Base-by-base conservation (phyloP, 2,888 invertebrate species). In the Zaprionus bogoriensis region DNA sequence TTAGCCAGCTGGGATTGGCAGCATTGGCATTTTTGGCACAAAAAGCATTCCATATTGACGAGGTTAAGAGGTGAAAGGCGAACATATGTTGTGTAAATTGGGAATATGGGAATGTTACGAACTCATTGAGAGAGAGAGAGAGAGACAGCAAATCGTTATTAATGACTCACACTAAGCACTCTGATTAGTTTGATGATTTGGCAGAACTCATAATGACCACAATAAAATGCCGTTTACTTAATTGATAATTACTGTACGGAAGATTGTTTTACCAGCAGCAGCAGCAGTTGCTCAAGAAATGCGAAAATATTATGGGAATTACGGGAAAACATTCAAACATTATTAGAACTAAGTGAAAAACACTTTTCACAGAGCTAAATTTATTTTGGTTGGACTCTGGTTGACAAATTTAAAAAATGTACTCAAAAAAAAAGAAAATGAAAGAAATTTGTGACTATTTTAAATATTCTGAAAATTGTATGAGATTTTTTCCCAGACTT, bases 1-100 rank as follows among this genome's bases (percentile, higher is more conserved):
- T 74, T 74, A 59, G n/a, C 27, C 36, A 54, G 22, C 27, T 68
- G 69, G 27, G 63, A 27, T 74, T 58, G 69, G 63, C 51, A 45
- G 54, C 51, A 12, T 22, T 39, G 74, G 54, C 52, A 71, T 68
- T 45, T 47, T 48, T 48, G n/a, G n/a, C n/a, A n/a, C n/a, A n/a
- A n/a, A n/a, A n/a, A n/a, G n/a, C n/a, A 51, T 44, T 25, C 36
- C 23, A 20, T 45, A 27, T 28, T 71, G 47, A 32, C 47, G 51
- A 50, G 52, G 30, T 41, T 41, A 28, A 32, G 23, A 12, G 25
- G 28, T 69, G 70, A 71, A 71, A 69, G 74, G 54, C 51, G n/a
- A n/a, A n/a, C n/a, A n/a, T n/a, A 52, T 25, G 14, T 30, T 22
- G 14, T n/a, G 28, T 7, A 41, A 32, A 36, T 28, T 58, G 19